Conservation (phyloP, 2,113 vertebrate genomes). For the Reinhardtius hippoglossoides region DNA sequence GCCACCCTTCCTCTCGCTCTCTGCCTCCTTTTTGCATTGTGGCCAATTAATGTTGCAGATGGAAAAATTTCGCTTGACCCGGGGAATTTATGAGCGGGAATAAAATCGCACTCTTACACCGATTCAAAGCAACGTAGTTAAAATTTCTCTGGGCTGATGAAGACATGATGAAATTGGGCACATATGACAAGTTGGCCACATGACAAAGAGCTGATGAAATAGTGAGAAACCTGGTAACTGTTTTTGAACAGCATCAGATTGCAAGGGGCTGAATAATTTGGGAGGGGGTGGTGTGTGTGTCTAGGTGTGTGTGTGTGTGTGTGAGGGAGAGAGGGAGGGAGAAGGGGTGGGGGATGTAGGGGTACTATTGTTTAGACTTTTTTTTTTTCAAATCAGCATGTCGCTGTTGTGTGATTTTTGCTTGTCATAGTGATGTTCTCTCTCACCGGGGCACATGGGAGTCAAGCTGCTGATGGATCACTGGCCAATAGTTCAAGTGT, state of each 20-base stretch:
- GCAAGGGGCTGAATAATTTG: slow-evolving; percentile 60
- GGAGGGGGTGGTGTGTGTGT: slow-evolving; percentile 29
- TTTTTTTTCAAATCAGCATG: slow-evolving; percentile 42
- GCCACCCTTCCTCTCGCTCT: slow-evolving; percentile 27
- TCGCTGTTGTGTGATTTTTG: slow-evolving; percentile 56
- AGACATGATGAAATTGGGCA: slow-evolving; percentile 81
- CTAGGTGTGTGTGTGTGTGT: not conserved
- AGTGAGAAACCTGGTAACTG: slow-evolving; percentile 76
- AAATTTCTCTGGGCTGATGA: slow-evolving; percentile 73
- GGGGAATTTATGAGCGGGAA: slow-evolving; percentile 63
- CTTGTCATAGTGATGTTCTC: slow-evolving; percentile 44
- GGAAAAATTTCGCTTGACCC: slow-evolving; percentile 72
- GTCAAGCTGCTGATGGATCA: slow-evolving; percentile 45
- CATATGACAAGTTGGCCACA: slow-evolving; percentile 79
- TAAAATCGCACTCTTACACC: slow-evolving; percentile 52
- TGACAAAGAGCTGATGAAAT: slow-evolving; percentile 82
- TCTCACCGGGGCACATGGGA: slow-evolving; percentile 16
- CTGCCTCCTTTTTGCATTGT: slow-evolving; percentile 63
- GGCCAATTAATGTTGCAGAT: slow-evolving; percentile 74
- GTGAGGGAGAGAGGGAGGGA: not conserved
- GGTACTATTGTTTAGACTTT: slow-evolving; percentile 61
- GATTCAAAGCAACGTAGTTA: slow-evolving; percentile 66
- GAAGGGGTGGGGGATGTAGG: slow-evolving; percentile 17
- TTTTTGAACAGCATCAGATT: slow-evolving; percentile 67
- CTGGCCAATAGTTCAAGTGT: slow-evolving; percentile 39